phyloP scores from a whole-genome alignment of 2,113 vertebrate species.

The Dryoscopus gambensis region DNA sequence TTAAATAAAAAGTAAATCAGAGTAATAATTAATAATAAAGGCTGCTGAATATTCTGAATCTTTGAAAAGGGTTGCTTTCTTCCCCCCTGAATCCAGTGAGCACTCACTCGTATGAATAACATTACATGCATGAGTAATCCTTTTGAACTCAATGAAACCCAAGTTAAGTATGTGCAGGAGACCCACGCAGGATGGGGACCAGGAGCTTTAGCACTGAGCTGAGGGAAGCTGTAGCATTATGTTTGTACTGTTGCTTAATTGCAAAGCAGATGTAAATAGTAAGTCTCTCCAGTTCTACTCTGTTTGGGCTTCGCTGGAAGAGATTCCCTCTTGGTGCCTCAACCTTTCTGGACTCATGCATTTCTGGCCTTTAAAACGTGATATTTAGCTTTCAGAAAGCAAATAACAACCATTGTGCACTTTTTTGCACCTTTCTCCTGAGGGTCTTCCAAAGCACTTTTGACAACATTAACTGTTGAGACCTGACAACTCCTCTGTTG shows the following conservation, averaged over 20 bases:
- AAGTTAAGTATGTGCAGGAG: background rate
- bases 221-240: background rate
- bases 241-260: constrained; percentile 40
- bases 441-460: constrained; percentile 24
- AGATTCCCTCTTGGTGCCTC: background rate
- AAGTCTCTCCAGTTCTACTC: background rate
- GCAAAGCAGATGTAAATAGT: constrained; percentile 21
- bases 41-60: constrained; percentile 8
- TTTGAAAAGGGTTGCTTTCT: constrained; percentile 4
- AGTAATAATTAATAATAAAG: constrained; percentile 39
- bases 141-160: constrained; percentile 51
- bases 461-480: constrained; percentile 27
- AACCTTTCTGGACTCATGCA: background rate
- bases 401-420: constrained; percentile 26
- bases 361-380: constrained; percentile 49
- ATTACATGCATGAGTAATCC: constrained; percentile 40
- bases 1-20: constrained; percentile 33
- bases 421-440: constrained; percentile 14
- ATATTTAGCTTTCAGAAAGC: constrained; percentile 54
- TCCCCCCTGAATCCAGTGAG: background rate
- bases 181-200: background rate
- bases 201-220: background rate
- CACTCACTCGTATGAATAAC: constrained; percentile 49
- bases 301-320: background rate
- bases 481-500: background rate